Base-by-base conservation (phyloP, 2,888 invertebrate genomes). In the Eugnorisma glareosa region DNA sequence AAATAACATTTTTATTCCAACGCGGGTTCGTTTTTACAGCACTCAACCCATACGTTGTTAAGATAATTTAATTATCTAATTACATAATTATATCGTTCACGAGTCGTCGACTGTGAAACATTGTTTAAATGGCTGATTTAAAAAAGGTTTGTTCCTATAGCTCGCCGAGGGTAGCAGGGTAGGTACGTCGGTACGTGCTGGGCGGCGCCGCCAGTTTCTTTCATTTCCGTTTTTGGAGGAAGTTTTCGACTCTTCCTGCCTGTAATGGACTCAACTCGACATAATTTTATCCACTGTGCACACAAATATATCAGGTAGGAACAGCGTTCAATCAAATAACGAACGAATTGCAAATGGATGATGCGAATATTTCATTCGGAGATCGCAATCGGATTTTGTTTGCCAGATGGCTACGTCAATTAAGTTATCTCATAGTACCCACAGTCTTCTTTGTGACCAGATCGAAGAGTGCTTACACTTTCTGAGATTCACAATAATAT, bases 201-300 rank as follows among this genome's bases (percentile, higher is more conserved):
- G 88, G 89, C 91, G 91, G 88, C 90, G 89, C 81, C 90, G 90
- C 83, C 92, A 91, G 91, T 90, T 91, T 91, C 93, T 93, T 93
- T 94, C 93, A 93, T 94, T 94, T 94, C 93, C 94, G 93, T 85
- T 90, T 89, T 87, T 88, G 87, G 88, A 91, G 90, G 90, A 91
- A 92, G 90, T 89, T 93, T 92, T 91, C 90, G 90, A 90, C 92
- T 93, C 91, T 94, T 94, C 93, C 93, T 93, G 93, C 85, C 89
- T 90, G 89, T 93, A 93, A 93, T 93, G 91, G 93, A 92, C 90
- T 92, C 89, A 88, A 87, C 90, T 89, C 86, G 85, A 88, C 82
- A 85, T 88, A 87, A 90, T 91, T 91, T 89, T 90, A 85, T 86
- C 82, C 86, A 84, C 70, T 85, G 81, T 82, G 72, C 82, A 79